phyloP scores from a whole-genome alignment of 2,888 invertebrate species.

The Noctua fimbriata region DNA sequence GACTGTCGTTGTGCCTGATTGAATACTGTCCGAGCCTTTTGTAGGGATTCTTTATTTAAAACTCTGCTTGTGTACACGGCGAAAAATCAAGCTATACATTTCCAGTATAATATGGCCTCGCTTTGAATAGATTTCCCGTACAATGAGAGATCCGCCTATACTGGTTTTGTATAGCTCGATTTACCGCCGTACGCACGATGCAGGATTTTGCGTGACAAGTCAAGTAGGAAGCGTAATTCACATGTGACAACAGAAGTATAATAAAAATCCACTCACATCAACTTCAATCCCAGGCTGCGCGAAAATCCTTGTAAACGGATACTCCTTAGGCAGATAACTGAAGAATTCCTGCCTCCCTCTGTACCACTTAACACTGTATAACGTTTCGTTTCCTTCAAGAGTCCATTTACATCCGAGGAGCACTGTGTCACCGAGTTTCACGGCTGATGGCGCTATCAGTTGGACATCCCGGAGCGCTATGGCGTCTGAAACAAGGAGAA shows the following conservation, averaged over 20 bases:
- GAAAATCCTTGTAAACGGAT: conserved; percentile 94
- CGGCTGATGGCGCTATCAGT: conserved; percentile 93
- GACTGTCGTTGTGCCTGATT: no score
- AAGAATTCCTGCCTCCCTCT: conserved; percentile 94
- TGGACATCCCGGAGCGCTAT: conserved; percentile 92
- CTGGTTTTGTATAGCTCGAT: no score
- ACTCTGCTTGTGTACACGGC: no score
- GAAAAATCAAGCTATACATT: no score
- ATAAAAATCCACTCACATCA: conserved; percentile 91
- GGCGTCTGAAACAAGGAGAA: conserved; percentile 86
- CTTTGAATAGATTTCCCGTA: no score
- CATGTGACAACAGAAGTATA: not conserved
- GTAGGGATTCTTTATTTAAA: no score
- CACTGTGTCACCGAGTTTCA: conserved; percentile 93
- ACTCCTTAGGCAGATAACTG: conserved; percentile 94
- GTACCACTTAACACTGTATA: conserved; percentile 96
- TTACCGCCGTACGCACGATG: no score
- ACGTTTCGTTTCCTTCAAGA: conserved; percentile 92
- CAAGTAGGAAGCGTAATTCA: not conserved
- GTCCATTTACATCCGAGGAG: conserved; percentile 94
- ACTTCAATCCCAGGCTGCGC: conserved; percentile 92
- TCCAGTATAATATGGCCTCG: no score
- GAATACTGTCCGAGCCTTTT: not conserved
- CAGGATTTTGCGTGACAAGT: not conserved
- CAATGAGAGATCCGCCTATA: no score